Conservation (phyloP, 2,113 vertebrate genomes). For the Poeciliopsis prolifica region DNA sequence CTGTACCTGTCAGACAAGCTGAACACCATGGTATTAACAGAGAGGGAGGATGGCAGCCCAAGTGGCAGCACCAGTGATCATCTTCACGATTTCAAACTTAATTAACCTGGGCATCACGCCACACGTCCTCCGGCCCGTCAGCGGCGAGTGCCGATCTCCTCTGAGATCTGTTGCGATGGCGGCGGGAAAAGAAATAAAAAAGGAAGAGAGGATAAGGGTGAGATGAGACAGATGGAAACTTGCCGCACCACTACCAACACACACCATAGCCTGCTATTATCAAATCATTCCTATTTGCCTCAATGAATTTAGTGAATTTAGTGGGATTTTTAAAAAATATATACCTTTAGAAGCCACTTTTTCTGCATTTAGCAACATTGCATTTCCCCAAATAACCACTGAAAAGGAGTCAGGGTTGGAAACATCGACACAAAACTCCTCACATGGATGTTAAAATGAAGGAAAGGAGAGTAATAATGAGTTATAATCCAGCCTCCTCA, state of each 20-base stretch:
- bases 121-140: constrained; percentile 52
- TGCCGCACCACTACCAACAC: constrained; percentile 29
- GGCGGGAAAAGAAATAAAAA: constrained; percentile 9
- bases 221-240: constrained; percentile 38
- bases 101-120: constrained; percentile 71
- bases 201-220: neutral
- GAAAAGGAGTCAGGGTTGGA: neutral
- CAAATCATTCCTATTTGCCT: constrained; percentile 13
- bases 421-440: constrained; percentile 8
- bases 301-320: neutral
- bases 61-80: constrained; percentile 74
- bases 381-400: neutral
- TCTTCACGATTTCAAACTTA: constrained; percentile 78
- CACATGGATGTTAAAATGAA: constrained; percentile 17
- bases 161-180: constrained; percentile 47
- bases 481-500: neutral
- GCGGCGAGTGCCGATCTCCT: constrained; percentile 41
- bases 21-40: constrained; percentile 29
- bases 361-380: neutral
- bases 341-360: neutral
- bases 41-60: constrained; percentile 45
- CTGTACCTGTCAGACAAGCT: constrained; percentile 40
- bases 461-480: constrained; percentile 9
- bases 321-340: neutral
- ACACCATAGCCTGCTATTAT: constrained; percentile 9